These are phyloP conservation scores for Neodon shergylaensis DNA, from an alignment of 2,113 vertebrate species.

Conservation along the genomic window DNA sequence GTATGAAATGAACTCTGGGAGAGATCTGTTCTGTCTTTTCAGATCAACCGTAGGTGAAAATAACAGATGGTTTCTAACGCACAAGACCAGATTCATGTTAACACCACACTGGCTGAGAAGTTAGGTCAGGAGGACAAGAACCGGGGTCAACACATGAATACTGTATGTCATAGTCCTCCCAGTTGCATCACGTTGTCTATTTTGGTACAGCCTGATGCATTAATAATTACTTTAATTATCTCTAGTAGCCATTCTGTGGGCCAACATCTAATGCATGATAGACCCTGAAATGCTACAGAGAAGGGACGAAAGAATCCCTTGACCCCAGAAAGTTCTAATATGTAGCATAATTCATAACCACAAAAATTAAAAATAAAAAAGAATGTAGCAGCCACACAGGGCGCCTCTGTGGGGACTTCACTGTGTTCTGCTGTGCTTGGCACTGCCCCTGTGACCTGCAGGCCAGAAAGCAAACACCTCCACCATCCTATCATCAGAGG, in stretches of 20 bases:
- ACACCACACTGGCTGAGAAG: not conserved
- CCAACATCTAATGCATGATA: not conserved
- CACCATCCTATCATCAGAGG: not conserved
- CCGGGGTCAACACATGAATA: not conserved
- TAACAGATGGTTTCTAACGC: slow-evolving; percentile 45
- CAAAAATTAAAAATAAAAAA: slow-evolving; percentile 14
- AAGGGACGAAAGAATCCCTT: not conserved
- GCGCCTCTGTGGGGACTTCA: not conserved
- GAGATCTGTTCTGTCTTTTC: slow-evolving; percentile 10
- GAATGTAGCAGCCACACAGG: not conserved
- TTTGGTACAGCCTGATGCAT: not conserved
- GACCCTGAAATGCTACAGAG: not conserved
- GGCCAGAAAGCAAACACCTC: slow-evolving; percentile 23
- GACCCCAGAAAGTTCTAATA: not conserved
- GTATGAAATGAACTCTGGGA: slow-evolving; percentile 10
- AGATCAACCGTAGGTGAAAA: slow-evolving; percentile 38
- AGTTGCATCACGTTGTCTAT: not conserved
- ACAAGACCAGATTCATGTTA: slow-evolving; percentile 38
- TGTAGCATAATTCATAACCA: not conserved
- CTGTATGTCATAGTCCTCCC: not conserved
- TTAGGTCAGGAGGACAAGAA: not conserved
- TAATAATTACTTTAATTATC: not conserved
- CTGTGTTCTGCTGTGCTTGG: slow-evolving; percentile 23
- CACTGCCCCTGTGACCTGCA: slow-evolving; percentile 6
- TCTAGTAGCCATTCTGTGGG: not conserved